Conservation (phyloP, 1,140 invertebrate genomes). For the Ceratina calcarata region DNA sequence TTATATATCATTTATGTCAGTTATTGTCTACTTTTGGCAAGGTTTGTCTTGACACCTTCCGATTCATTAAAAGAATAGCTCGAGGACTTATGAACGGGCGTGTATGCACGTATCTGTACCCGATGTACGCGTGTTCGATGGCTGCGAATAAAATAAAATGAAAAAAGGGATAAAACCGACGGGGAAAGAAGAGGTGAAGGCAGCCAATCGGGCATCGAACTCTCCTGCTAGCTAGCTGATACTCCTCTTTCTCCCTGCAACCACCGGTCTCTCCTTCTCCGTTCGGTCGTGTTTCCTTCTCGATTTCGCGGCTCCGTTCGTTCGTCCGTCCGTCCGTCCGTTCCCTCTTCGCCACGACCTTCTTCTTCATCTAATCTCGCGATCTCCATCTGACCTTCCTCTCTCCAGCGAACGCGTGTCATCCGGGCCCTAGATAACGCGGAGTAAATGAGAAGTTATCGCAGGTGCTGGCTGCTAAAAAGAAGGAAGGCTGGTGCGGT, state of each 20-base stretch:
- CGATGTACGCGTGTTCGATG: constrained; percentile 39
- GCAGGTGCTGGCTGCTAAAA: constrained; percentile 20
- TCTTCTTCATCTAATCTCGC: constrained; percentile 41
- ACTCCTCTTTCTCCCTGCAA: constrained; percentile 39
- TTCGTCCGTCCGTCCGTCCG: neutral
- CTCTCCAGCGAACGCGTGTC: constrained; percentile 37
- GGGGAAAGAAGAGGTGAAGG: constrained; percentile 42
- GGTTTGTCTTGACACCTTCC: too few relatives aligned
- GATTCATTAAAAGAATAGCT: too few relatives aligned
- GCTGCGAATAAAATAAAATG: constrained; percentile 48
- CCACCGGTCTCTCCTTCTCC: constrained; percentile 6
- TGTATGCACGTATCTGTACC: constrained; percentile 1
- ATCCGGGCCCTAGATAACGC: constrained; percentile 40
- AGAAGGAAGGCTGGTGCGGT: neutral
- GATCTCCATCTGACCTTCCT: constrained; percentile 41
- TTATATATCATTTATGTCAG: too few relatives aligned
- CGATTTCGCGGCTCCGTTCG: constrained; percentile 14
- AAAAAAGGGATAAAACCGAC: constrained; percentile 52
- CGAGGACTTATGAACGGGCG: constrained; percentile 19
- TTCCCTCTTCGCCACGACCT: neutral
- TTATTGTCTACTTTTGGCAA: too few relatives aligned
- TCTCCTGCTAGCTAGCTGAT: constrained; percentile 48
- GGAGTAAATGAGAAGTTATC: constrained; percentile 45
- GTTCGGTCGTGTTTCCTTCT: neutral
- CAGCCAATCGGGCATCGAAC: constrained; percentile 65